These are phyloP conservation scores for Chionodraco myersi DNA, from an alignment of 2,113 vertebrate genomes.

Conservation along the genomic window DNA sequence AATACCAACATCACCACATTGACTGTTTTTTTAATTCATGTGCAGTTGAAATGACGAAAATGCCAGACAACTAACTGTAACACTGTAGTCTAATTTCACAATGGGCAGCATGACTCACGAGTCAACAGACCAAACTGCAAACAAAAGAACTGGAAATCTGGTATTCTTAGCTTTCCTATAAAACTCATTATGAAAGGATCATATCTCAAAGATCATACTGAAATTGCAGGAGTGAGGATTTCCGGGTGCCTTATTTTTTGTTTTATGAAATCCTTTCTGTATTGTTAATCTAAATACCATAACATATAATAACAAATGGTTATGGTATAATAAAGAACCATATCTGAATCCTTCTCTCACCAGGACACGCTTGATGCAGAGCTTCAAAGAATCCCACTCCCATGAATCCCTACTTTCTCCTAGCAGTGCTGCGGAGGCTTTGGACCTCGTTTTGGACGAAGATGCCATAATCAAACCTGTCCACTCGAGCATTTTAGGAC, in stretches of 20 bases:
- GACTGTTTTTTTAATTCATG: background rate
- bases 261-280: conserved; percentile 11
- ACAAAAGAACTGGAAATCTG: conserved; percentile 46
- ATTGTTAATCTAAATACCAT: conserved; percentile 1
- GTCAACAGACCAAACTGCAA: conserved; percentile 48
- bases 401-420: conserved; percentile 95
- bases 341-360: conserved; percentile 44
- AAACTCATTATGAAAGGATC: conserved; percentile 63
- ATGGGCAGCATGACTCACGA: conserved; percentile 42
- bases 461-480: conserved; percentile 95
- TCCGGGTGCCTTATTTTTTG: conserved; percentile 37
- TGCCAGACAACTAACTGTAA: background rate
- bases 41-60: background rate
- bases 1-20: background rate
- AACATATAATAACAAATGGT: background rate
- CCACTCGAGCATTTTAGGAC: conserved; percentile 96
- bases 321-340: background rate
- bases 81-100: background rate
- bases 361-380: conserved; percentile 95
- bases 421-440: conserved; percentile 93
- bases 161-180: conserved; percentile 35
- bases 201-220: conserved; percentile 21
- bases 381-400: conserved; percentile 96
- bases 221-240: conserved; percentile 29
- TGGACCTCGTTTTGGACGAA: conserved; percentile 95